These are phyloP conservation scores for Bombus superbus DNA, from an alignment of 1,140 invertebrate species.

Conservation along the genomic window DNA sequence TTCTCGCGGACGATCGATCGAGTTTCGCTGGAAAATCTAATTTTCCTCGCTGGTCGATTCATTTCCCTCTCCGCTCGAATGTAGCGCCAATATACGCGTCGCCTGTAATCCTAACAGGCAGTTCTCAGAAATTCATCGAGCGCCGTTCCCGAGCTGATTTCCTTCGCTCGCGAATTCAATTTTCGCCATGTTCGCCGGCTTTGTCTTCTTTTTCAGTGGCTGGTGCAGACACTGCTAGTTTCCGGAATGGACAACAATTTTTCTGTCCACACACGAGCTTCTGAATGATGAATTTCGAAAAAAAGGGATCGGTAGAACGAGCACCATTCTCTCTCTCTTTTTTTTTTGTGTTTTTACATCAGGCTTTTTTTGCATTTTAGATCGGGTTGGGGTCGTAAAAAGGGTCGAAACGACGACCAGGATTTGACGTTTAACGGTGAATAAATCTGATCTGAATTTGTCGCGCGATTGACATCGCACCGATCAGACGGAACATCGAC, in stretches of 20 bases:
- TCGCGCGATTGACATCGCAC: not conserved
- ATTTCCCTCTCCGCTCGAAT: not conserved
- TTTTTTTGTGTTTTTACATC: not conserved
- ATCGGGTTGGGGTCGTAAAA: not conserved
- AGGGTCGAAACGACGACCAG: not conserved
- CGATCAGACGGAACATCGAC: not conserved
- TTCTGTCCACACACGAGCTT: not conserved
- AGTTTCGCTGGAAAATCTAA: not conserved
- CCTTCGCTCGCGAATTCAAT: conserved; percentile 48
- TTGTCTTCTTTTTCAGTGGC: not conserved
- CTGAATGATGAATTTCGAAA: not conserved
- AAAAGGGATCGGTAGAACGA: not conserved
- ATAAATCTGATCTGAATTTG: conserved; percentile 25
- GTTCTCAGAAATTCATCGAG: conserved; percentile 51
- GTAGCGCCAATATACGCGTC: not conserved
- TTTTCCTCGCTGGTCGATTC: not conserved
- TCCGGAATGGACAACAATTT: not conserved
- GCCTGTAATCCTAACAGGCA: conserved; percentile 39
- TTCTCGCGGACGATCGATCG: not conserved
- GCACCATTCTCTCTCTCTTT: not conserved
- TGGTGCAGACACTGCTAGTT: no score
- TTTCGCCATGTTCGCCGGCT: not conserved
- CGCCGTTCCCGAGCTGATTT: conserved; percentile 23
- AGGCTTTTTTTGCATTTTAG: not conserved
- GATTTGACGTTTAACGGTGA: conserved; percentile 31